Evolutionary conservation across 2,113 vertebrate species (phyloP), one percentile per base, ranked within the genome.

Genomic region (Merops nubicus): DNA sequence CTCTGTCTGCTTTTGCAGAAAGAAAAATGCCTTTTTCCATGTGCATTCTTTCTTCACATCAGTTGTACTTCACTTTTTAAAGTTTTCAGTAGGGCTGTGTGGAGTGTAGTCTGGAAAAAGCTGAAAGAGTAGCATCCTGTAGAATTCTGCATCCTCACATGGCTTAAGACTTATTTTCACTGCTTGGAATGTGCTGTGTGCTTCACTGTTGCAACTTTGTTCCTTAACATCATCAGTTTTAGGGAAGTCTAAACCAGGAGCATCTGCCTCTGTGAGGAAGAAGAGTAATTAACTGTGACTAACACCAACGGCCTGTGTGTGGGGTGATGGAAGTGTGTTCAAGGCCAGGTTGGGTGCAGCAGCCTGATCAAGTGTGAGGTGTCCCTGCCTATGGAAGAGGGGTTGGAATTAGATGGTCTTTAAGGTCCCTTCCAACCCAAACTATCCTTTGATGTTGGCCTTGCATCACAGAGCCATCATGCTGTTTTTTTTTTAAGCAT

Each of bases 111-210:
- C 29, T 76, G 40, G 26, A 64, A 56, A 80, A 69, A 38, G 38
- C 8, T 45, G n/a, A n/a, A 21, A 8, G 83, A 68, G 8, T 56
- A 38, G 12, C 13, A 26, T 7, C 0, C 57, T 60, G 5, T 68
- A 50, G 47, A 19, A 50, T 50, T 74, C 34, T 68, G 16, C 2
- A 0, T 60, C 45, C 8, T 65, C n/a, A 33, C 0, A 3, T 68
- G 13, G 26, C 47, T 53, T 29, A 67, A 21, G 34, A 20, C 19
- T 40, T 15, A 9, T 2, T 75, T 80, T 69, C 50, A 45, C 12
- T 51, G 25, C 5, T 23, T 68, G 47, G 33, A 75, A 26, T 0
- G 0, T 53, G 36, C 19, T 26, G 2, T 5, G 4, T 42, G 6
- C 59, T 45, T 77, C 11, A 2, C 18, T 33, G 6, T 36, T 59